Base-by-base conservation (phyloP, 2,113 vertebrate species). In the Entomyzon cyanotis region DNA sequence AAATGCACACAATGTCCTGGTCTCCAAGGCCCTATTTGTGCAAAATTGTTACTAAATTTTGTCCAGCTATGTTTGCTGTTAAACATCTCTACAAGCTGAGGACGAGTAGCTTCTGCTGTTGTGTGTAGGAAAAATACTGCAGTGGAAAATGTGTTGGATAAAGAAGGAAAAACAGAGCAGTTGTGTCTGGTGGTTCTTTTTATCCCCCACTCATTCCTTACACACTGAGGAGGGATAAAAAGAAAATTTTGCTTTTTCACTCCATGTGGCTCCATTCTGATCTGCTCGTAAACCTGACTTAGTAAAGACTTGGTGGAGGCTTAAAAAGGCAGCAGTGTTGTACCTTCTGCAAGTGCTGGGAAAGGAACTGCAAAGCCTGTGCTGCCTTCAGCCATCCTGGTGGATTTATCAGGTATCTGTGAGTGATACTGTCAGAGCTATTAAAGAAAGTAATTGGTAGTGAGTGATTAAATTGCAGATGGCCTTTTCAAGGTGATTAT, bases 381-480 rank as follows among this genome's bases (percentile, higher is more conserved):
- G 37, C 91, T 52, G 60, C 90, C 83, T 85, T 93, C 65, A 31
- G 89, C 70, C 30, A 22, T 87, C 83, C 65, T 55, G 31, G 71
- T 73, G 78, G 92, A 70, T 96, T 96, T 94, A 87, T 96, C 73
- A 69, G 82, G 59, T 86, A 39, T 33, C 93, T 49, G 16, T 69
- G 91, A 97, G 88, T 78, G 95, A 96, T 94, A 89, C 95, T 96
- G 95, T 94, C 94, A 81, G 23, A 90, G 94, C 95, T 95, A 94
- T 96, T 95, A 91, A 53, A 84, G 94, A 88, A 94, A 94, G 93
- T 96, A 95, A 93, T 97, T 97, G 95, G 92, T 71, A 94, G 88
- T 47, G 91, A 93, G 94, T 95, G 94, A 98, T 98, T 98, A 98
- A 98, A 96, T 85, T 95, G 94, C 71, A 96, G 96, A 96, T 97